phyloP scores from a whole-genome alignment of 2,797 vertebrate genomes.

The Myotis daubentonii region DNA sequence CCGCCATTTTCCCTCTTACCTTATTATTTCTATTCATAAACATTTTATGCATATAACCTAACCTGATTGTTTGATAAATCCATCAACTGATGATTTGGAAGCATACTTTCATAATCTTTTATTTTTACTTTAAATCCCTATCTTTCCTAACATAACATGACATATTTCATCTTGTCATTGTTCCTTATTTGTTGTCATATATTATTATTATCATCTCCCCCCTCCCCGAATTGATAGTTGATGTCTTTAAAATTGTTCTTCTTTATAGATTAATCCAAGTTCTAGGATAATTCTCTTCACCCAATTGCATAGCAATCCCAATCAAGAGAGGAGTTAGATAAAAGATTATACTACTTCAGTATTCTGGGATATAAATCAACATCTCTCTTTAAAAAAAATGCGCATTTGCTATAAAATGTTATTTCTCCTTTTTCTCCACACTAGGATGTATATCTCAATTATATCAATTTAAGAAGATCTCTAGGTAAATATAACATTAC shows the following conservation, averaged over 20 bases:
- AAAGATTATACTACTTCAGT: neutral
- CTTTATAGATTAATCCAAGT: neutral
- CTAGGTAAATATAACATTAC: neutral
- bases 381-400: neutral
- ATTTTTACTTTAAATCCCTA: neutral
- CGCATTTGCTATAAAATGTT: neutral
- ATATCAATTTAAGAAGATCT: neutral
- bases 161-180: neutral
- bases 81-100: neutral
- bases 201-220: neutral
- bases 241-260: neutral
- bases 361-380: neutral
- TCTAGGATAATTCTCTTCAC: neutral
- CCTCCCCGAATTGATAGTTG: neutral
- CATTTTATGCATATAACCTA: neutral
- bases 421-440: neutral
- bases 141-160: neutral
- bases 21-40: neutral
- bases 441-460: neutral
- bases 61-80: neutral
- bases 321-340: neutral
- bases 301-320: neutral
- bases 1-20: no score
- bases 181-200: neutral
- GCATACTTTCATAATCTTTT: neutral